Percentiles rank a stretch among this genome's conserved stretches.
phyloP scores from a whole-genome alignment of 2,113 vertebrate species.

The Murina feae region DNA sequence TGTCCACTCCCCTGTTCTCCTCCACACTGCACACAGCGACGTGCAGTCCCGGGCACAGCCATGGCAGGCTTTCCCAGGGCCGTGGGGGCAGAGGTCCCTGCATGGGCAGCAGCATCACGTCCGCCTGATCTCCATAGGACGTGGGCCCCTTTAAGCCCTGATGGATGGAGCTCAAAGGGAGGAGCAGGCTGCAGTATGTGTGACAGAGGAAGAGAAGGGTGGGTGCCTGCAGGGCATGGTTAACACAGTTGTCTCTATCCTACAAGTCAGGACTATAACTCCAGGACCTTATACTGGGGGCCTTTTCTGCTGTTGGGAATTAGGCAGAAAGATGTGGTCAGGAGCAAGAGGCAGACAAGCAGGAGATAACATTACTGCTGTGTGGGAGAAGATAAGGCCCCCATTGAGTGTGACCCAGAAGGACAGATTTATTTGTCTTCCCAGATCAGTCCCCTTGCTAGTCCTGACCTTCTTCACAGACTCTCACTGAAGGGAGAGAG shows the following conservation, averaged over 20 bases:
- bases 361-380: not conserved
- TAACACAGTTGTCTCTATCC: not conserved
- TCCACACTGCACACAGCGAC: not conserved
- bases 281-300: not conserved
- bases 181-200: not conserved
- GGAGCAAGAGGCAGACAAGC: not conserved
- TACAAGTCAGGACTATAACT: not conserved
- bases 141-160: not conserved
- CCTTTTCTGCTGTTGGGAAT: not conserved
- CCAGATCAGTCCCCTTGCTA: not conserved
- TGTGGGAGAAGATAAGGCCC: not conserved
- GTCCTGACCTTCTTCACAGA: not conserved
- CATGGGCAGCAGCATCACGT: not conserved
- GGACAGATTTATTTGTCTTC: not conserved
- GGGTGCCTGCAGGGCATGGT: not conserved
- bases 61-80: not conserved
- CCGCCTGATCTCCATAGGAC: not conserved
- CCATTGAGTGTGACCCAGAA: not conserved
- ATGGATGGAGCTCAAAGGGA: not conserved
- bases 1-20: not conserved
- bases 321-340: not conserved
- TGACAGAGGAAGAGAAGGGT: not conserved
- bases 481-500: not conserved
- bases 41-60: not conserved
- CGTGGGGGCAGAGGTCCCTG: not conserved